These are phyloP conservation scores for Pteronotus mesoamericanus DNA, from an alignment of 2,797 vertebrate species.

Conservation along the genomic window DNA sequence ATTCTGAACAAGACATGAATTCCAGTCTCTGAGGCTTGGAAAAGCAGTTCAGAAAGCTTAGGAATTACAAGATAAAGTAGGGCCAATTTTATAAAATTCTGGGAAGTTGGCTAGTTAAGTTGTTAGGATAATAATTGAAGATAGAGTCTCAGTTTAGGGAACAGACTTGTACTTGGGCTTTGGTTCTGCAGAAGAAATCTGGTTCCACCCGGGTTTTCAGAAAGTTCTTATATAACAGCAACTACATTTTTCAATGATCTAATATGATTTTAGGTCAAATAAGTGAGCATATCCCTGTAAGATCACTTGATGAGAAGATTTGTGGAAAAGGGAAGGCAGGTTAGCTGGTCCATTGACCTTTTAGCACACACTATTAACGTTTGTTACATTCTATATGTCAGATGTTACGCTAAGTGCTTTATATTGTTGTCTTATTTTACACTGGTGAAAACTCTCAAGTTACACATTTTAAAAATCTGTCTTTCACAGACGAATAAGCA, in stretches of 20 bases:
- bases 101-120: background rate
- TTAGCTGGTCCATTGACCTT: background rate
- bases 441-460: conserved; percentile 8
- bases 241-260: background rate
- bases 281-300: background rate
- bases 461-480: background rate
- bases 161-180: background rate
- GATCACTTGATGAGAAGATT: background rate
- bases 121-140: conserved; percentile 38
- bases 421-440: conserved; percentile 2
- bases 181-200: background rate
- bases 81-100: background rate
- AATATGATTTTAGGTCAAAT: background rate
- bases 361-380: background rate
- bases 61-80: background rate
- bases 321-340: background rate
- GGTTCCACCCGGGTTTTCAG: background rate
- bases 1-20: background rate
- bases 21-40: background rate
- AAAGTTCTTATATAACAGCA: background rate
- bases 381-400: background rate
- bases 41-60: background rate
- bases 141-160: background rate
- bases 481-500: conserved; percentile 1
- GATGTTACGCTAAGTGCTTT: background rate